These are phyloP conservation scores for Epinephelus cyanopodus DNA, from an alignment of 2,113 vertebrate species.

Conservation along the genomic window DNA sequence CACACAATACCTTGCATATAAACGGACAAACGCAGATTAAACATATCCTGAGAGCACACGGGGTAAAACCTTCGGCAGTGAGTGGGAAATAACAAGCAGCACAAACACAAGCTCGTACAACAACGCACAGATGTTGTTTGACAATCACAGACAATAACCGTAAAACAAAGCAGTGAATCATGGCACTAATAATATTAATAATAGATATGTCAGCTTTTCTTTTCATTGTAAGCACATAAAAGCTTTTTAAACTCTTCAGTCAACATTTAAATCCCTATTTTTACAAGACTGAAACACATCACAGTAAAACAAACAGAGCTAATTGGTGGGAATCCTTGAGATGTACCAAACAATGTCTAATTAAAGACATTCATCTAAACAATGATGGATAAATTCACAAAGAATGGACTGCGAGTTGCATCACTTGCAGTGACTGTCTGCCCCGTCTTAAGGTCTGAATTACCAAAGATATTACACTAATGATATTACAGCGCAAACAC, in stretches of 20 bases:
- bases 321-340: background rate
- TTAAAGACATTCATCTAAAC: constrained; percentile 53
- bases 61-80: constrained; percentile 6
- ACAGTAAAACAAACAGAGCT: constrained; percentile 29
- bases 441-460: no score
- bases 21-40: constrained; percentile 1
- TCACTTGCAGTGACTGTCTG: no score
- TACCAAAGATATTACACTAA: no score
- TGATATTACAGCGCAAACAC: no score
- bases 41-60: constrained; percentile 15
- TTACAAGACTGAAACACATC: constrained; percentile 10
- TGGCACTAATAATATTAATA: background rate
- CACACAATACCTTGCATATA: constrained; percentile 19
- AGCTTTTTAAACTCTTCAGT: constrained; percentile 10
- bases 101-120: constrained; percentile 13
- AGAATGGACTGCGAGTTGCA: no score
- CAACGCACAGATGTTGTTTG: constrained; percentile 10
- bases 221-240: constrained; percentile 17
- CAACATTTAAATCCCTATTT: constrained; percentile 19
- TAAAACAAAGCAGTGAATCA: background rate
- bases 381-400: background rate
- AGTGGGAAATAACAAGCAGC: constrained; percentile 42
- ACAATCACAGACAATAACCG: background rate
- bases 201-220: constrained; percentile 6
- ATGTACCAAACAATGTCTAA: constrained; percentile 3